A percentile compares a stretch with the other conserved stretches of the same genome.
phyloP scores from a whole-genome alignment of 2,113 vertebrate species.

The Oriolus oriolus region DNA sequence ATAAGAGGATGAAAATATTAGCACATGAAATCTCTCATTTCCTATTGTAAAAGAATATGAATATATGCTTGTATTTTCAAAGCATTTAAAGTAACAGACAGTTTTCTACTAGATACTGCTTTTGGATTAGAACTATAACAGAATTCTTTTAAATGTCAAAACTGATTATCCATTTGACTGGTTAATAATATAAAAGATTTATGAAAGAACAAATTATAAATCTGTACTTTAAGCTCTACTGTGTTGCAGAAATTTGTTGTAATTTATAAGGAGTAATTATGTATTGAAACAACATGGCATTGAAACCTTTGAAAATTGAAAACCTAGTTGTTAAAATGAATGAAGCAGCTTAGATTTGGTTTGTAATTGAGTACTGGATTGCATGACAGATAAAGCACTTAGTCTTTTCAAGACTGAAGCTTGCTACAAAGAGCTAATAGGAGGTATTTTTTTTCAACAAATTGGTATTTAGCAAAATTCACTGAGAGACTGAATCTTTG shows the following conservation, averaged over 20 bases:
- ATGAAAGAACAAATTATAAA: neutral
- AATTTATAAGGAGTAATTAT: neutral
- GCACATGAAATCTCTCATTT: neutral
- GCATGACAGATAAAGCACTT: neutral
- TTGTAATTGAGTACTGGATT: neutral
- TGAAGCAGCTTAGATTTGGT: fast-evolving
- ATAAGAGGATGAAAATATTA: neutral
- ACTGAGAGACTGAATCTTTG: neutral
- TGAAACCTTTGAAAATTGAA: neutral
- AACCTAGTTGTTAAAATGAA: neutral
- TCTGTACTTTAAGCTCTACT: neutral
- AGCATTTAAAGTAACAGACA: neutral
- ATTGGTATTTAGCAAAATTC: neutral
- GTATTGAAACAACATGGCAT: neutral
- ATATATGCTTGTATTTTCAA: neutral
- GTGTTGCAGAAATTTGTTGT: neutral
- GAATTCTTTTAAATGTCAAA: neutral
- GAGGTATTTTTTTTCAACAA: neutral
- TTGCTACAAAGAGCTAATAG: neutral
- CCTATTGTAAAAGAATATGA: neutral
- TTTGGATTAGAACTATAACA: neutral
- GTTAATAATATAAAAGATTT: neutral
- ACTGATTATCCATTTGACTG: neutral
- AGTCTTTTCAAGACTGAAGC: neutral
- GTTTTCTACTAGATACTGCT: neutral